These are phyloP conservation scores for Trogon surrucura DNA, from an alignment of 2,113 vertebrate genomes.

Conservation along the genomic window DNA sequence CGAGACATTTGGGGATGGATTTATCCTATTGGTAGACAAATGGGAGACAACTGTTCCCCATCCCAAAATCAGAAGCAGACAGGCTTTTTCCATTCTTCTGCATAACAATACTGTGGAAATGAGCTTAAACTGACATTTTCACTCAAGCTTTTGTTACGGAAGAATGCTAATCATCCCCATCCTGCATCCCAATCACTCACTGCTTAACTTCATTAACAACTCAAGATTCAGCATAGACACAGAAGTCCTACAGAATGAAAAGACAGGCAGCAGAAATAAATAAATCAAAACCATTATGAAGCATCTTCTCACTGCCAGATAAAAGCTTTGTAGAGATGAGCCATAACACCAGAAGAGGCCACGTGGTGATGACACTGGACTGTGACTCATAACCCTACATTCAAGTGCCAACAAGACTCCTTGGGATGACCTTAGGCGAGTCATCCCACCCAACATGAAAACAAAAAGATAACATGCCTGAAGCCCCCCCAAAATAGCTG, in stretches of 20 bases:
- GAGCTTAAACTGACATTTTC: slow-evolving; percentile 29
- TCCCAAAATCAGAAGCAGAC: not conserved
- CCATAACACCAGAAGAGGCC: not conserved
- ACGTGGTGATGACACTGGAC: not conserved
- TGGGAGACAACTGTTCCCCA: not conserved
- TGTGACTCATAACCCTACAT: not conserved
- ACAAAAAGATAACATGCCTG: rapidly evolving
- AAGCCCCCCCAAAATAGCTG: not conserved
- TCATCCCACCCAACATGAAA: not conserved
- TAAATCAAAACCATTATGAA: not conserved
- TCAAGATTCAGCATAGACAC: not conserved
- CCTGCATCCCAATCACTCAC: slow-evolving; percentile 27
- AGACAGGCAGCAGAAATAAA: not conserved
- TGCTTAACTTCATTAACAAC: slow-evolving; percentile 33
- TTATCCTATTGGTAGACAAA: not conserved
- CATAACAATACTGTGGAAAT: slow-evolving; percentile 46
- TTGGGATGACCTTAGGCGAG: not conserved
- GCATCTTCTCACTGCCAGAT: not conserved
- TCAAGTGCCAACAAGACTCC: not conserved
- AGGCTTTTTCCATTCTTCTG: not conserved
- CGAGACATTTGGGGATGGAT: not conserved
- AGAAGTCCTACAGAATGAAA: not conserved
- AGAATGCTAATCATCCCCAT: slow-evolving; percentile 30
- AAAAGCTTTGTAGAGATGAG: not conserved
- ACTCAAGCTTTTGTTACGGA: slow-evolving; percentile 39